Evolutionary conservation across 2,797 vertebrate genomes (phyloP).

Genomic region (Microctenopoma lineatum): DNA sequence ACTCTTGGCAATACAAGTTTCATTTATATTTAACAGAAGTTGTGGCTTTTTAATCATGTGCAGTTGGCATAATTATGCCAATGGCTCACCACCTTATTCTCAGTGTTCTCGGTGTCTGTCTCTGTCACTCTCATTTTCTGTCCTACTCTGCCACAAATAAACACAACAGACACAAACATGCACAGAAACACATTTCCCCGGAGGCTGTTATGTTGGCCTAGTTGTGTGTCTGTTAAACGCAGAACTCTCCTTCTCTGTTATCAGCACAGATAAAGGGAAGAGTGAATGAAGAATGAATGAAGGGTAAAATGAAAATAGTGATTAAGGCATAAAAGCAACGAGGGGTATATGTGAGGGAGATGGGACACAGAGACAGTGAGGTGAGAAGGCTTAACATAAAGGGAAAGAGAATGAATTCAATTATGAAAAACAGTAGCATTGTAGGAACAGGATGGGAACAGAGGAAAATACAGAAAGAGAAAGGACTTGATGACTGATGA

Average conservation of each 20-base stretch:
- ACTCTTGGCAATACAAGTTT: not conserved
- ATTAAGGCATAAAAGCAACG: not conserved
- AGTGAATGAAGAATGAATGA: slow-evolving; percentile 32
- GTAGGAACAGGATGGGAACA: not conserved
- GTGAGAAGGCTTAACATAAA: not conserved
- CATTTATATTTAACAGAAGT: slow-evolving; percentile 4
- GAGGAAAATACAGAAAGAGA: too few relatives aligned
- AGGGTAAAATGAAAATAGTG: slow-evolving; percentile 25
- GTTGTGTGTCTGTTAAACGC: slow-evolving; percentile 75
- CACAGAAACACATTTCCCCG: slow-evolving; percentile 57
- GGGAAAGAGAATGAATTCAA: not conserved
- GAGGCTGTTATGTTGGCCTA: slow-evolving; percentile 76
- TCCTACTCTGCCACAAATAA: slow-evolving; percentile 31
- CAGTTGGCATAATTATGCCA: slow-evolving; percentile 48
- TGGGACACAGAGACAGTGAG: not conserved
- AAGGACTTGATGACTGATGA: not conserved
- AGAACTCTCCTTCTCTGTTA: slow-evolving; percentile 65
- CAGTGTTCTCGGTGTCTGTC: slow-evolving; percentile 18
- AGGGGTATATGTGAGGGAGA: not conserved
- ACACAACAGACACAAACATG: slow-evolving; percentile 40
- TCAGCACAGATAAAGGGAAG: slow-evolving; percentile 44
- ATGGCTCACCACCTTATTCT: slow-evolving; percentile 39
- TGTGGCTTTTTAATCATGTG: slow-evolving; percentile 28
- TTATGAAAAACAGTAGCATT: not conserved
- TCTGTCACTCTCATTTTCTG: slow-evolving; percentile 43